A percentile compares a stretch with the other conserved stretches of the same genome.
Evolutionary conservation across 1,140 invertebrate species (phyloP).

Genomic region (Sarcophaga bullata): DNA sequence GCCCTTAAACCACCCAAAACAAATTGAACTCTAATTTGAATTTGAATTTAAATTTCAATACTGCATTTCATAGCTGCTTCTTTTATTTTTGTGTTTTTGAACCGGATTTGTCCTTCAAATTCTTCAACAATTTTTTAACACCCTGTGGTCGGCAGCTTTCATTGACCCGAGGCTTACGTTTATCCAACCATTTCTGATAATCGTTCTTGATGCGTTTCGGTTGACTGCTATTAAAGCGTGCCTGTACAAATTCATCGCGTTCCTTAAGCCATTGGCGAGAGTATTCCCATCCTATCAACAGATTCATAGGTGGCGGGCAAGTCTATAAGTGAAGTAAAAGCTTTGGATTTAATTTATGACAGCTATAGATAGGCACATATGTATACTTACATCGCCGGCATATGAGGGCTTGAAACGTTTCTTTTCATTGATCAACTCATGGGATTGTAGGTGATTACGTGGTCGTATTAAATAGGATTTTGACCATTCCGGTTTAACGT

Average conservation of each 20-base stretch:
- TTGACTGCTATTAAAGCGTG: constrained; percentile 40
- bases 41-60: too few relatives aligned
- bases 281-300: constrained; percentile 51
- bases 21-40: neutral
- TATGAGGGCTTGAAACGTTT: constrained; percentile 46
- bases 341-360: neutral
- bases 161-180: constrained; percentile 44
- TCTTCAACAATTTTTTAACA: neutral
- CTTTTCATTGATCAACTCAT: constrained; percentile 41
- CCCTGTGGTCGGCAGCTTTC: neutral
- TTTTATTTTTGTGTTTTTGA: neutral
- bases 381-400: constrained; percentile 48
- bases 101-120: neutral
- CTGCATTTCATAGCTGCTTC: neutral
- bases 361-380: neutral
- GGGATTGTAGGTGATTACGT: constrained; percentile 41
- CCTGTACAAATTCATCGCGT: constrained; percentile 46
- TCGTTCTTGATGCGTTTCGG: constrained; percentile 54
- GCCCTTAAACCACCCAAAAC: neutral
- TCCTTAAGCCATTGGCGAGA: constrained; percentile 54
- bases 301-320: constrained; percentile 42
- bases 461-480: constrained; percentile 41
- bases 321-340: constrained; percentile 22
- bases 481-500: constrained; percentile 43
- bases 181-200: constrained; percentile 54